Evolutionary conservation across 2,797 vertebrate genomes (phyloP).

Genomic region (Anguilla anguilla): DNA sequence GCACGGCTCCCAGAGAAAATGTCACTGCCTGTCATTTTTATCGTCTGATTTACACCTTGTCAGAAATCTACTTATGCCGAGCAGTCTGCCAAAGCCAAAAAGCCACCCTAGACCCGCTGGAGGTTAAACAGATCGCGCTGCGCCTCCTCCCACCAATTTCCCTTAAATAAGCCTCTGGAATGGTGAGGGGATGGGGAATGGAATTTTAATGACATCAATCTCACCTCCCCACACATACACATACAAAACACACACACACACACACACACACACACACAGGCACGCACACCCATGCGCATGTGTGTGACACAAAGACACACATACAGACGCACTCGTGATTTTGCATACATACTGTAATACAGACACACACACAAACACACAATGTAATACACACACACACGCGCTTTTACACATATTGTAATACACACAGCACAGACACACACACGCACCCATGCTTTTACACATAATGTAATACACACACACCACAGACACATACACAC

Average conservation of each 20-base stretch:
- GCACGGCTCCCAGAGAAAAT: conserved; percentile 54
- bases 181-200: conserved; percentile 51
- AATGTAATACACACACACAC: background rate
- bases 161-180: conserved; percentile 58
- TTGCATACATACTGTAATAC: conserved; percentile 3
- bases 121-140: conserved; percentile 64
- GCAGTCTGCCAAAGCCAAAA: conserved; percentile 55
- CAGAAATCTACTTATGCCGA: conserved; percentile 59
- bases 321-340: background rate
- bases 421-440: background rate
- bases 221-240: conserved; percentile 28
- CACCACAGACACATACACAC: background rate
- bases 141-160: conserved; percentile 59
- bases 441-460: background rate
- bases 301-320: no score
- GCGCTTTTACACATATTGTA: conserved; percentile 13
- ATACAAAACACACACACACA: conserved; percentile 16
- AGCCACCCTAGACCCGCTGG: conserved; percentile 48
- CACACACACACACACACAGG: background rate
- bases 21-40: conserved; percentile 65
- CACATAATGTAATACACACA: background rate
- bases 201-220: conserved; percentile 55
- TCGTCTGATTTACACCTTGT: conserved; percentile 66
- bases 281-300: conserved; percentile 27
- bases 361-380: conserved; percentile 5